phyloP scores from a whole-genome alignment of 2,113 vertebrate species.

The Desmodus rotundus region DNA sequence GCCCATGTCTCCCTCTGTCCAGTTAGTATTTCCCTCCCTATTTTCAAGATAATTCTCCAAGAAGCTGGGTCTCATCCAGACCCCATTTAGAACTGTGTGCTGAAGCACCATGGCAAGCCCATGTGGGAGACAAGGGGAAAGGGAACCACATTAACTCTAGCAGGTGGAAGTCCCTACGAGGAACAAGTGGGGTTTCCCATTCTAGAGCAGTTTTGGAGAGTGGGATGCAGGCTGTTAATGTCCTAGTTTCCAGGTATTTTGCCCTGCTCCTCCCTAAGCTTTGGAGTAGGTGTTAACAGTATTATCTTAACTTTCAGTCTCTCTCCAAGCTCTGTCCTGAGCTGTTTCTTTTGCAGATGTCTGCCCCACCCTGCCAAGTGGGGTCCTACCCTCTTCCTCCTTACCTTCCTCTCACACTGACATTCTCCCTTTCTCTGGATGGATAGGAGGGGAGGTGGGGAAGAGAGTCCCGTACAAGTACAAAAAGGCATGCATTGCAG shows the following conservation, averaged over 20 bases:
- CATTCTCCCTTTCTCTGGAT: not conserved
- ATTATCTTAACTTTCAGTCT: not conserved
- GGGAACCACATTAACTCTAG: not conserved
- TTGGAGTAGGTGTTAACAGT: not conserved
- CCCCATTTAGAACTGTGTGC: no score
- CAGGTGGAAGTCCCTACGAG: not conserved
- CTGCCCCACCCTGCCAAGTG: not conserved
- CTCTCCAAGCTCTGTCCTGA: not conserved
- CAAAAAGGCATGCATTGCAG: not conserved
- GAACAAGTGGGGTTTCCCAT: not conserved
- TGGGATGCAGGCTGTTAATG: not conserved
- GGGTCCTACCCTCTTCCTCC: not conserved
- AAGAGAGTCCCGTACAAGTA: not conserved
- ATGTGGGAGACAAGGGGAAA: not conserved
- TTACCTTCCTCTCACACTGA: not conserved
- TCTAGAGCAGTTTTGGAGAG: not conserved
- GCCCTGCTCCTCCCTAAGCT: not conserved
- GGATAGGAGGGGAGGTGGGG: not conserved
- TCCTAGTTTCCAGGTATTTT: not conserved
- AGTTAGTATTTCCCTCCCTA: not conserved
- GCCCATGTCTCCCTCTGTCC: not conserved
- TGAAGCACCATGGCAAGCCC: not conserved
- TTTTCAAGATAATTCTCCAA: not conserved
- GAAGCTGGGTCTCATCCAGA: not conserved
- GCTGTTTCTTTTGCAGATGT: not conserved